phyloP scores from a whole-genome alignment of 2,888 invertebrate genomes.

The Metopia argyrocephala region DNA sequence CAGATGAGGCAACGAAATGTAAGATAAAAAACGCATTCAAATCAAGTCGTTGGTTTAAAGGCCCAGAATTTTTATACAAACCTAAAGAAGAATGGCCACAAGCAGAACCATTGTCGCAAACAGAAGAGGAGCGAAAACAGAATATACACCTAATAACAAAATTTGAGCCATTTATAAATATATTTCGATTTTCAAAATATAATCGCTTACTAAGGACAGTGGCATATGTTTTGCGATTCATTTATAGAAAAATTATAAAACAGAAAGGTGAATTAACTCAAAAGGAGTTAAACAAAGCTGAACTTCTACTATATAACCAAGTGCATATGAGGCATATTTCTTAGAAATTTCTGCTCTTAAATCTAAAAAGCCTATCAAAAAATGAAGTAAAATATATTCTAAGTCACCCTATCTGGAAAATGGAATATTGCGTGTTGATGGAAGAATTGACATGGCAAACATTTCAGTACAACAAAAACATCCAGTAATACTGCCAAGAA shows the following conservation, averaged over 20 bases:
- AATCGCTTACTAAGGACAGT: neutral
- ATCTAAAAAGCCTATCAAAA: neutral
- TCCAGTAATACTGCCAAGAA: slow-evolving; percentile 44
- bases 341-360: slow-evolving; percentile 24
- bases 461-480: slow-evolving; percentile 6
- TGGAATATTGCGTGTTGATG: slow-evolving; percentile 24
- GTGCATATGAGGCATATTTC: slow-evolving; percentile 20
- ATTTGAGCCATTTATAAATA: neutral
- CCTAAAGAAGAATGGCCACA: neutral
- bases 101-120: neutral
- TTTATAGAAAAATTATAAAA: slow-evolving; percentile 8
- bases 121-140: slow-evolving; percentile 15
- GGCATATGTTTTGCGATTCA: slow-evolving; percentile 7
- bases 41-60: neutral
- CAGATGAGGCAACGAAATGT: neutral
- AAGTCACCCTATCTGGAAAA: neutral
- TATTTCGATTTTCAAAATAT: slow-evolving; percentile 32
- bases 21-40: neutral
- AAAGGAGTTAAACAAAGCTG: slow-evolving; percentile 21
- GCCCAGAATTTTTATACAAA: neutral
- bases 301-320: slow-evolving; percentile 24
- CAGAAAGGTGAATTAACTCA: slow-evolving; percentile 12
- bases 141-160: neutral
- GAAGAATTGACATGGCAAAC: slow-evolving; percentile 35
- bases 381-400: slow-evolving; percentile 19